Percentiles rank a stretch among this genome's conserved stretches.
Conservation (phyloP, 1,140 invertebrate species). For the Andricus grossulariae region DNA sequence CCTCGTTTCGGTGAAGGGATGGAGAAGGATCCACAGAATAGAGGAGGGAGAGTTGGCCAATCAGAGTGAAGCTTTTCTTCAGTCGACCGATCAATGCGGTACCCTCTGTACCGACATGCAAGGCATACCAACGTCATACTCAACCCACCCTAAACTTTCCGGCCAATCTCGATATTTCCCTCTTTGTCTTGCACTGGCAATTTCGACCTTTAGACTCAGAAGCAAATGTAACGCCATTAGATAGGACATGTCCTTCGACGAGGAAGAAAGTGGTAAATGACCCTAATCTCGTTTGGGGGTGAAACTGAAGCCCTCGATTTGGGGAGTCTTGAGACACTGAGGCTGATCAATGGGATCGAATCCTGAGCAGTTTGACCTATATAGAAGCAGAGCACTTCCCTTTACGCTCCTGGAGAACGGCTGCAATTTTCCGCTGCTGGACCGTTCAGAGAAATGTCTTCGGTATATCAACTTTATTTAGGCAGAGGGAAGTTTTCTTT, state of each 20-base stretch:
- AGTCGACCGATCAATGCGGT: slow-evolving; percentile 73
- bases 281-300: background rate
- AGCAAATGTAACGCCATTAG: slow-evolving; percentile 12
- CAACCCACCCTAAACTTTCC: slow-evolving; percentile 56
- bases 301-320: background rate
- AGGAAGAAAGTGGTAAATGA: slow-evolving; percentile 12
- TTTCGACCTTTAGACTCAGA: slow-evolving; percentile 3
- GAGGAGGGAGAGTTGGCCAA: slow-evolving; percentile 59
- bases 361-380: slow-evolving; percentile 6
- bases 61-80: slow-evolving; percentile 61
- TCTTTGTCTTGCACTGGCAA: slow-evolving; percentile 20
- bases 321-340: background rate
- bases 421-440: slow-evolving; percentile 1
- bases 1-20: slow-evolving; percentile 43
- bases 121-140: slow-evolving; percentile 59
- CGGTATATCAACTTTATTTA: background rate
- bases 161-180: slow-evolving; percentile 37
- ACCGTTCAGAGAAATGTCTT: background rate
- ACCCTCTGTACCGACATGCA: slow-evolving; percentile 69
- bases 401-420: background rate
- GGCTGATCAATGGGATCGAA: background rate
- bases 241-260: background rate
- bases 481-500: background rate
- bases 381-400: slow-evolving; percentile 3
- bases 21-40: slow-evolving; percentile 47